These are phyloP conservation scores for Nicator chloris DNA, from an alignment of 2,113 vertebrate species.

Conservation along the genomic window DNA sequence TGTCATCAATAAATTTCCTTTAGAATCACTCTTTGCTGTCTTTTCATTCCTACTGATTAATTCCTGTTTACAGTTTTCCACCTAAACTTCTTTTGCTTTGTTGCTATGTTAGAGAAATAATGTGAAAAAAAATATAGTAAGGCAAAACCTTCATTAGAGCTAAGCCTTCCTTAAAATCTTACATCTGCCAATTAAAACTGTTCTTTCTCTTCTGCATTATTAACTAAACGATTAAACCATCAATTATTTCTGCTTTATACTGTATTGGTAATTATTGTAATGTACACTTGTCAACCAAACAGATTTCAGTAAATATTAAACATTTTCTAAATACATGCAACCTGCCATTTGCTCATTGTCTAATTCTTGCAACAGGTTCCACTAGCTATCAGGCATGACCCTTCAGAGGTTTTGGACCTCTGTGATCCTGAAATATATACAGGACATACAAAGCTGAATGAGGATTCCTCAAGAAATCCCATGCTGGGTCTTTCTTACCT, in stretches of 20 bases:
- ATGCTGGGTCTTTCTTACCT: conserved; percentile 74
- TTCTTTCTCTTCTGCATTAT: neutral
- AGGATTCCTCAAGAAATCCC: neutral
- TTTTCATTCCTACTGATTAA: neutral
- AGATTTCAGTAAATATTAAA: neutral
- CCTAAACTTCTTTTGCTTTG: neutral
- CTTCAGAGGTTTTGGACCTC: neutral
- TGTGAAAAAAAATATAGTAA: neutral
- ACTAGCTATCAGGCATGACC: neutral
- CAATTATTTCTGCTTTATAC: neutral
- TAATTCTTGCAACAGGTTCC: neutral
- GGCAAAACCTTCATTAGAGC: neutral
- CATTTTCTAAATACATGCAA: neutral
- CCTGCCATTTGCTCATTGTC: neutral
- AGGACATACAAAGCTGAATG: neutral
- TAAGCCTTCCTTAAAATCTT: neutral
- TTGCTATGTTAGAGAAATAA: neutral
- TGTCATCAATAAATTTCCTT: neutral
- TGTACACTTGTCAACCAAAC: neutral
- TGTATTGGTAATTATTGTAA: neutral
- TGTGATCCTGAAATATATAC: neutral
- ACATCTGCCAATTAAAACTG: neutral
- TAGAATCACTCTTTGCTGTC: neutral
- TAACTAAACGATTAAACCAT: neutral
- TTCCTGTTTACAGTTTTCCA: neutral